Base-by-base conservation (phyloP, 2,888 invertebrate species). In the Leptinotarsa tumamoca region DNA sequence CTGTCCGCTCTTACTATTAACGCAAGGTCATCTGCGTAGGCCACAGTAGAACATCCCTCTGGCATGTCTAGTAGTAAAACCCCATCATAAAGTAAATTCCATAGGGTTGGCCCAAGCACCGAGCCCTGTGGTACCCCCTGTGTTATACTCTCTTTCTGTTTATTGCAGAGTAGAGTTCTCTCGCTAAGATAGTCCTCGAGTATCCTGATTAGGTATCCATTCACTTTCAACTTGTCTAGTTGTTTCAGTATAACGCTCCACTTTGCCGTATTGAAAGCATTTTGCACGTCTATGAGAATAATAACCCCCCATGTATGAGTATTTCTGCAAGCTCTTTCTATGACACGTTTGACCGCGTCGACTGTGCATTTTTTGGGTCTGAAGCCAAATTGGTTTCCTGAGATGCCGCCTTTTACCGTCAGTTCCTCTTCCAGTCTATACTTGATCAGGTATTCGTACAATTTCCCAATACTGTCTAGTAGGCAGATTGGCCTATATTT, bases 101-200 rank as follows among this genome's bases (percentile, higher is more conserved):
- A 76, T 49, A 75, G 67, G 21, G 63, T 49, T 3, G 77, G 74
- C 18, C 74, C 70, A 27, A 77, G 61, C 15, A 77, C 70, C 3
- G 70, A 72, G 4, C 74, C 74, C 69, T 77, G 77, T 49, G 77
- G 72, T 4, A 76, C 71, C 27, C 76, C 73, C 49, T 68, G 68
- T 3, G 63, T 52, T 15, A 73, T 49, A 3, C n/a, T 23, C 33
- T 27, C 14, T 50, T 52, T 58, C 18, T 56, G 4, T 10, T 21
- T 67, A 33, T n/a, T 63, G 15, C 49, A 56, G 15, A 49, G 33
- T 21, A 71, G 18, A n/a, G n/a, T 61, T 21, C 71, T 71, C 13
- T 49, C 50, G 10, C 15, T 61, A 49, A 61, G 61, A 49, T 71
- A 71, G 7, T 49, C 23, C 4, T n/a, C 43, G n/a, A 61, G 56